Evolutionary conservation across 1,140 invertebrate species (phyloP), one percentile per base, ranked within the genome.

Genomic region (Drosophila fuyamai): DNA sequence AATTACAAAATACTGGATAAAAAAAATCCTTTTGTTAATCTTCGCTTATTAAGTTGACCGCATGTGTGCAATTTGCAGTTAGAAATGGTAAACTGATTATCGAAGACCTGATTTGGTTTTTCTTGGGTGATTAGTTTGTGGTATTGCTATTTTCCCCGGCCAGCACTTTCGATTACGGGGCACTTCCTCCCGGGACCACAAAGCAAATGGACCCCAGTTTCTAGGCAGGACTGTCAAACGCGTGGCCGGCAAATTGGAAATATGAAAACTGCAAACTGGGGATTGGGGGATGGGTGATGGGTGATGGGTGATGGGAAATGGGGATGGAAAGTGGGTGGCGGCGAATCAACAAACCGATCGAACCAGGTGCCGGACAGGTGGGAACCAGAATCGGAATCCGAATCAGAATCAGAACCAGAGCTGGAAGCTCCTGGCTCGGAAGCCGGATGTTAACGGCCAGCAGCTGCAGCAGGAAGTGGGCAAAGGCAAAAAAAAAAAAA

Each of bases 361-460:
- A 51, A 51, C 48, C 55, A 44, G 36, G 53, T 23, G 18, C 10
- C 29, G 7, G 56, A 23, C 57, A 70, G 23, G 53, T 18, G 38
- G n/a, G 38, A 18, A 35, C 1, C 8, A 50, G 29, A 48, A 58
- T n/a, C 48, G 10, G 29, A 32, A 35, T 10, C 48, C 10, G 29
- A 51, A 35, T 14, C 47, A 9, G 7, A 50, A 7, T 4, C 47
- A 5, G 23, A 27, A 27, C 10, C 56, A 16, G 23, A 16, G 7
- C 43, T 54, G 41, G 57, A 46, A n/a, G 14, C 13, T 59, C 9
- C 47, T 63, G 63, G 61, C 44, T 78, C 76, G 83, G 79, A 76
- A 82, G 76, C 83, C 83, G 83, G 83, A 86, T 83, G 83, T 79
- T 82, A 79, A 76, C 65, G 65, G 76, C 58, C 63, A 57, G 46